Evolutionary conservation across 2,888 invertebrate species (phyloP).

Genomic region (Itoplectis maculator): DNA sequence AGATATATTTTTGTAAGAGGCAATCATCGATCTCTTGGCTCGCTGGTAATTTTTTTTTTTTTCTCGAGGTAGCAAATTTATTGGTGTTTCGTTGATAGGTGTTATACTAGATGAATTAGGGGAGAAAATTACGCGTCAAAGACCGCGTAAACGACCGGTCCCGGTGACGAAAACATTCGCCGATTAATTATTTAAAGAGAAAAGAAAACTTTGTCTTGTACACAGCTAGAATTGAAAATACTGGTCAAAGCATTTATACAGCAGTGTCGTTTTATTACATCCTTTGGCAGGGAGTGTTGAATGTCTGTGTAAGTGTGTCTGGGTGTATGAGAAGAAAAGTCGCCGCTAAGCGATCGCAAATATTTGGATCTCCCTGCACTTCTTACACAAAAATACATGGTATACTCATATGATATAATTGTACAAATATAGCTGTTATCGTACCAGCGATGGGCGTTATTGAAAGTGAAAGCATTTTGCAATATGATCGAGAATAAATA

Average conservation of each 20-base stretch:
- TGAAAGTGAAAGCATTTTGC: too few relatives aligned
- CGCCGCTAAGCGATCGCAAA: slow-evolving; percentile 34
- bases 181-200: slow-evolving; percentile 44
- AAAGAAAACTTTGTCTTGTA: slow-evolving; percentile 41
- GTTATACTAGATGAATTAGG: slow-evolving; percentile 41
- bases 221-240: slow-evolving; percentile 51
- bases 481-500: too few relatives aligned
- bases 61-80: slow-evolving; percentile 34
- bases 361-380: slow-evolving; percentile 55
- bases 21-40: slow-evolving; percentile 37
- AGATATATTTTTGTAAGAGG: slow-evolving; percentile 56
- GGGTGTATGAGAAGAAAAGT: slow-evolving; percentile 27
- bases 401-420: slow-evolving; percentile 72
- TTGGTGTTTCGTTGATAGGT: slow-evolving; percentile 35
- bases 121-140: slow-evolving; percentile 50
- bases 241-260: slow-evolving; percentile 61
- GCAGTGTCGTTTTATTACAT: slow-evolving; percentile 69
- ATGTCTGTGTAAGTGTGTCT: slow-evolving; percentile 19
- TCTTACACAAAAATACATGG: slow-evolving; percentile 74
- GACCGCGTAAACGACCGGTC: slow-evolving; percentile 34
- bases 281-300: slow-evolving; percentile 50
- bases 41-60: slow-evolving; percentile 9
- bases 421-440: slow-evolving; percentile 73
- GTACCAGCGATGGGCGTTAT: not conserved
- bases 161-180: slow-evolving; percentile 39